Conservation (phyloP, 1,140 invertebrate genomes). For the Periplaneta americana region DNA sequence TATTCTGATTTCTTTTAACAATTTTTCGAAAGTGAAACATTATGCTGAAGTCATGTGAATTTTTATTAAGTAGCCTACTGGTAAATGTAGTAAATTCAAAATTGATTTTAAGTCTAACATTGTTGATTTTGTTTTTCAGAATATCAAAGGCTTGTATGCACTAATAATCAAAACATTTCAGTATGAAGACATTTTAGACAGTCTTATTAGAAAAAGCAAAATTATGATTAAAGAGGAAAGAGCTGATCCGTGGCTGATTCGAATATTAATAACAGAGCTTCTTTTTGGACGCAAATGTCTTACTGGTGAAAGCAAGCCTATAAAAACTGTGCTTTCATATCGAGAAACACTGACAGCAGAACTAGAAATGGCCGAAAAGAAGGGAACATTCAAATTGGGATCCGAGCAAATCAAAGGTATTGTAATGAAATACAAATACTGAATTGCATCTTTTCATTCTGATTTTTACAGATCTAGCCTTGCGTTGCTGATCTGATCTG, state of each 20-base stretch:
- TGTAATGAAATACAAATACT: not conserved
- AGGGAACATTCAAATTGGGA: not conserved
- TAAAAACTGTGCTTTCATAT: constrained; percentile 59
- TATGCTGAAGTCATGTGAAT: too few relatives aligned
- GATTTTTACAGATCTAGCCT: constrained; percentile 2
- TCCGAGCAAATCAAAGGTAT: not conserved
- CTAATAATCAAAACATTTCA: constrained; percentile 66
- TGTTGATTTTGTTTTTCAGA: too few relatives aligned
- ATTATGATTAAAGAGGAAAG: constrained; percentile 59
- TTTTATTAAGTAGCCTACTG: too few relatives aligned
- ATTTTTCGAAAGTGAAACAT: too few relatives aligned
- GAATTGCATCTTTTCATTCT: constrained; percentile 4
- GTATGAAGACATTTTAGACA: constrained; percentile 54
- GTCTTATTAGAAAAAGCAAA: constrained; percentile 53
- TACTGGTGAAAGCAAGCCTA: constrained; percentile 58
- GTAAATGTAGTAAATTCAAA: too few relatives aligned
- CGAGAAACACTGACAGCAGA: constrained; percentile 46
- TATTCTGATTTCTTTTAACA: too few relatives aligned
- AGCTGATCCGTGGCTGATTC: constrained; percentile 63
- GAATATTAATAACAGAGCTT: constrained; percentile 72
- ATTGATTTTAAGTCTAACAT: too few relatives aligned
- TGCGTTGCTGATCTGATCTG: not conserved
- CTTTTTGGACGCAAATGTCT: constrained; percentile 73
- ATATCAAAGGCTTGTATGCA: constrained; percentile 61
- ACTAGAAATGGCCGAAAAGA: constrained; percentile 22